Evolutionary conservation across 2,113 vertebrate species (phyloP), one percentile per base, ranked within the genome.

Genomic region (Tapirus terrestris): DNA sequence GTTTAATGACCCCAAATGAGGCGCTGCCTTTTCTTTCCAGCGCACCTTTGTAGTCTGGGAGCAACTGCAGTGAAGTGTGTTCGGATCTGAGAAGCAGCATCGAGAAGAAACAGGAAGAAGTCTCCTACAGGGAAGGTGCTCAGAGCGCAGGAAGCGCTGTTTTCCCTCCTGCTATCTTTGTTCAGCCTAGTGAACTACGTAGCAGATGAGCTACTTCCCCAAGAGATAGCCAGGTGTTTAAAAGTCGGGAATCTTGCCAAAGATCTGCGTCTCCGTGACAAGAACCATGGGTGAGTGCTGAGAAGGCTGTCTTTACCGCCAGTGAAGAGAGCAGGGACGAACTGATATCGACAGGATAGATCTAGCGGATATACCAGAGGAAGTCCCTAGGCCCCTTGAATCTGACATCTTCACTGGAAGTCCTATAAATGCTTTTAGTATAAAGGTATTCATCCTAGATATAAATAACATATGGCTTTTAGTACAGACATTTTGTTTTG

Each of bases 401-500:
- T 98, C 98, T 56, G 98, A 99, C 96, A 96, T 97, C 6, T 33
- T 99, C 48, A 80, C 96, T 72, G 97, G 97, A 97, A 98, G 97
- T 76, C 89, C 60, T 6, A 72, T 94, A 51, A 95, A 93, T 88
- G 17, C 95, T 87, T 91, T 60, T 98, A 98, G 39, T 96, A 89
- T 31, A 45, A 98, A 77, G 56, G 7, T 99, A 16, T 96, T 98
- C 17, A 94, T 99, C 33, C 92, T 98, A 20, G 98, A 99, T 82
- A 96, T 99, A 60, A 99, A 99, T 80, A 99, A 99, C 80, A 17
- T 97, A 1, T 98, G 0, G 43, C 39, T 12, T 99, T 99, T 96
- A 92, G 77, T 8, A 82, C 29, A 8, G 97, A 75, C 0, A 70
- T 73, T 97, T 99, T 58, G 87, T 97, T 92, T 98, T 96, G 88